Base-by-base conservation (phyloP, 2,888 invertebrate species). In the Eilema sororculum region DNA sequence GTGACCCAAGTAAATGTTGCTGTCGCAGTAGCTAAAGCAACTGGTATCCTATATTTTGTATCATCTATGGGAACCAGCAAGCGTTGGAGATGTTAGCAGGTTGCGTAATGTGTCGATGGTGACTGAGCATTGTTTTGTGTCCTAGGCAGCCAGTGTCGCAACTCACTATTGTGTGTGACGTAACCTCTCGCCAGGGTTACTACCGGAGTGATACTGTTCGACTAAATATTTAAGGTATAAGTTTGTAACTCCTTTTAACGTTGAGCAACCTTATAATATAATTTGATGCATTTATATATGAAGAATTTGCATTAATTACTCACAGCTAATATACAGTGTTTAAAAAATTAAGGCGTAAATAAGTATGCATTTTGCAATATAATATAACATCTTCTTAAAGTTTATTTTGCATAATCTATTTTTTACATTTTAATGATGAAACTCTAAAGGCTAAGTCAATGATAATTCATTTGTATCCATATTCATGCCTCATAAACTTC, bases 111-210 rank as follows among this genome's bases (percentile, higher is more conserved):
- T 85, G 86, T 86, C 87, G 86, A 90, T 90, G 85, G 86, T 77
- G 86, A 87, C 84, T 81, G 86, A 87, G 89, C 87, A 92, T 93
- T 91, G 93, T 93, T 92, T 89, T 86, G 84, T 87, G 88, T 89
- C 86, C 87, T 78, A 84, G 52, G 28, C 30, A n/a, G n/a, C n/a
- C 86, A 83, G 52, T 52, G 52, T 85, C 83, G 79, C 69, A 68
- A 79, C 67, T 67, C 61, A 79, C 78, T 77, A 73, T 83, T 84
- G 82, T 83, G 74, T 74, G 72, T 87, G 87, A 87, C 86, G 88
- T 86, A 80, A 86, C 72, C 81, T 30, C 61, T 16, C 30, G 28
- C 22, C 60, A 72, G 72, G 72, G 72, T 20, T 68, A 64, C 65
- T 56, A 25, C 63, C 16, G 20, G 3, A 3, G 3, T 12, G 20